phyloP scores from a whole-genome alignment of 1,140 invertebrate species.

The Pseudomyrmex concolor region DNA sequence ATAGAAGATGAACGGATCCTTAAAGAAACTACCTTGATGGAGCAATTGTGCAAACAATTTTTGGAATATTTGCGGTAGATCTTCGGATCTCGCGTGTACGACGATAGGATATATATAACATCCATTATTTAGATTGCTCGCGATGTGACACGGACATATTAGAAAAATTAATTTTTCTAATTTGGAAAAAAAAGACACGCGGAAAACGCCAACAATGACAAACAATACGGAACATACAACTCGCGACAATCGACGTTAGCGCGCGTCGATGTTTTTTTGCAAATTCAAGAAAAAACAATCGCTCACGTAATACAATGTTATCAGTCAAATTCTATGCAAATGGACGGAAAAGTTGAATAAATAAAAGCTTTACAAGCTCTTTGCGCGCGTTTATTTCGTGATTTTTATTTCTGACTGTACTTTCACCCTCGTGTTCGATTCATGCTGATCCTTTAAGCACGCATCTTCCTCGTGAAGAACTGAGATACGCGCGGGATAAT shows the following conservation, averaged over 20 bases:
- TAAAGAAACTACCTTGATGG: constrained; percentile 54
- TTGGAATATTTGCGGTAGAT: not conserved
- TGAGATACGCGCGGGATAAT: constrained; percentile 52
- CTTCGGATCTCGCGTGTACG: not conserved
- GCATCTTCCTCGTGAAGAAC: constrained; percentile 36
- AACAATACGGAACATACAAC: too few species aligned
- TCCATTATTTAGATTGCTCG: too few species aligned
- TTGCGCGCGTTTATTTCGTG: not conserved
- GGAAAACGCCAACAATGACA: not conserved
- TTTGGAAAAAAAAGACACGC: not conserved
- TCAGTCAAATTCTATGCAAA: not conserved
- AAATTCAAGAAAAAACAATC: not conserved
- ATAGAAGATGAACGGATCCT: constrained; percentile 52
- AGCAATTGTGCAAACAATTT: constrained; percentile 50
- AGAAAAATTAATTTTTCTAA: not conserved
- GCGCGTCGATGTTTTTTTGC: too few species aligned
- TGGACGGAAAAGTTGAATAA: not conserved
- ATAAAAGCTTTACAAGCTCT: not conserved
- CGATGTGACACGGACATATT: too few species aligned
- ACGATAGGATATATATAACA: too few species aligned
- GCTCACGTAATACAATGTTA: not conserved
- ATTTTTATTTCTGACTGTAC: constrained; percentile 55
- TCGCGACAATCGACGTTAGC: not conserved
- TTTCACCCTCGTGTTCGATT: constrained; percentile 29
- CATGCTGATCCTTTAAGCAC: constrained; percentile 33